Evolutionary conservation across 2,888 invertebrate genomes (phyloP).

Genomic region (Aplocera efformata): DNA sequence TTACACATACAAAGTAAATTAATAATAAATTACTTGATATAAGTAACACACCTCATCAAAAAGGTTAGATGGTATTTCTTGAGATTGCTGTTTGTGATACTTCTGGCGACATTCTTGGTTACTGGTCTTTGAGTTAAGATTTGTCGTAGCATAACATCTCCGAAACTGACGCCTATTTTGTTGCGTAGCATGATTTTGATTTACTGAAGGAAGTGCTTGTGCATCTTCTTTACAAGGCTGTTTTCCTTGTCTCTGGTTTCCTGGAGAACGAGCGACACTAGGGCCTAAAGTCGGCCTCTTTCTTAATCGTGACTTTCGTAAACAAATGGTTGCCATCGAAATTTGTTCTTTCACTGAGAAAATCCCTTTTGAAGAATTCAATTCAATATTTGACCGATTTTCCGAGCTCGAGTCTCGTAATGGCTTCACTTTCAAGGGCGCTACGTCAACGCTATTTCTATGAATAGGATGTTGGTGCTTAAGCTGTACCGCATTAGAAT

Average conservation of each 20-base stretch:
- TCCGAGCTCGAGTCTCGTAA: background rate
- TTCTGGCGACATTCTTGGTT: constrained; percentile 2
- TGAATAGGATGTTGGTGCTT: too few species aligned
- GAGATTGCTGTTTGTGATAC: background rate
- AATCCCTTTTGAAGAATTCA: background rate
- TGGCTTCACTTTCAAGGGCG: background rate
- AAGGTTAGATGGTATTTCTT: constrained; percentile 1
- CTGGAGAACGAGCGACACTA: constrained; percentile 1
- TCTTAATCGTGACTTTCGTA: too few species aligned
- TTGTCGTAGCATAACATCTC: constrained; percentile 11
- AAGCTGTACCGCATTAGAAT: background rate
- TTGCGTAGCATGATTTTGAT: constrained; percentile 2
- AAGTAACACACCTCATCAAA: constrained; percentile 35
- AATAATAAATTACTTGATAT: too few species aligned
- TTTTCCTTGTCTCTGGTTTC: background rate
- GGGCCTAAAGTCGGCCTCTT: background rate
- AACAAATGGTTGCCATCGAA: background rate
- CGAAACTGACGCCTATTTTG: constrained; percentile 3
- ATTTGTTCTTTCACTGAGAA: background rate
- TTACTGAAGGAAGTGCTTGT: background rate
- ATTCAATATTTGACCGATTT: background rate
- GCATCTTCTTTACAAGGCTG: background rate
- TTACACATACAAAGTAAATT: too few species aligned
- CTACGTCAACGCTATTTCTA: background rate
- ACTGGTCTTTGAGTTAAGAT: constrained; percentile 7